Percentiles rank a stretch among this genome's conserved stretches.
Conservation (phyloP, 2,888 invertebrate species). For the Pediacus dermestoides region DNA sequence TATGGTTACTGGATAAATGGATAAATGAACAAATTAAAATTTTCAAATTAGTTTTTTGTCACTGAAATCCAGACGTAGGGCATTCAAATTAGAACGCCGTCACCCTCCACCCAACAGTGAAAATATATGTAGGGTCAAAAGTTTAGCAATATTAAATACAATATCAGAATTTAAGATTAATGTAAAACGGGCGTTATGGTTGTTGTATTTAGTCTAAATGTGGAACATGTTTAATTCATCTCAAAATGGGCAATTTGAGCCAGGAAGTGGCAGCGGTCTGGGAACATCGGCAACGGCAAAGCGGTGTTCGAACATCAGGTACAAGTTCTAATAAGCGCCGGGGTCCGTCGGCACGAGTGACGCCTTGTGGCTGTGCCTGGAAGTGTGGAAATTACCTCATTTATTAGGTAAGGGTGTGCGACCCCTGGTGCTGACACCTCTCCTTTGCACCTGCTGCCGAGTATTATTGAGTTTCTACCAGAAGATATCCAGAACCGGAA, state of each 20-base stretch:
- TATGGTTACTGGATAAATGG: no score
- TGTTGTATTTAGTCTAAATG: not conserved
- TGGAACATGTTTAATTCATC: constrained; percentile 21
- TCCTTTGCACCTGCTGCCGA: constrained; percentile 54
- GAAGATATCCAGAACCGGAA: constrained; percentile 36
- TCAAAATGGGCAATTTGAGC: constrained; percentile 34
- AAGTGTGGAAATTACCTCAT: constrained; percentile 55
- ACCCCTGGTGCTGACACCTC: constrained; percentile 54
- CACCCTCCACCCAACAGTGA: no score
- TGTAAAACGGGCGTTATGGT: no score
- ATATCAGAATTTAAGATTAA: no score
- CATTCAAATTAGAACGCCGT: no score
- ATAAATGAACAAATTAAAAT: no score
- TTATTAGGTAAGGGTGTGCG: constrained; percentile 53
- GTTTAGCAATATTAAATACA: no score
- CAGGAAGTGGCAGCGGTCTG: constrained; percentile 37
- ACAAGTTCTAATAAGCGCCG: constrained; percentile 47
- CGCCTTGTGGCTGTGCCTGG: constrained; percentile 50
- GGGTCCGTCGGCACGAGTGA: constrained; percentile 42
- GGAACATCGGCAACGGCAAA: constrained; percentile 33
- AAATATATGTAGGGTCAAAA: no score
- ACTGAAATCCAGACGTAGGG: no score
- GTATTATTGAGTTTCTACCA: constrained; percentile 51
- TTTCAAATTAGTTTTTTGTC: no score
- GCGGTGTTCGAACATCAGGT: constrained; percentile 48